Conservation (phyloP, 64 coral and sea anemone species). For the Hydrozoanthus tunicans region DNA sequence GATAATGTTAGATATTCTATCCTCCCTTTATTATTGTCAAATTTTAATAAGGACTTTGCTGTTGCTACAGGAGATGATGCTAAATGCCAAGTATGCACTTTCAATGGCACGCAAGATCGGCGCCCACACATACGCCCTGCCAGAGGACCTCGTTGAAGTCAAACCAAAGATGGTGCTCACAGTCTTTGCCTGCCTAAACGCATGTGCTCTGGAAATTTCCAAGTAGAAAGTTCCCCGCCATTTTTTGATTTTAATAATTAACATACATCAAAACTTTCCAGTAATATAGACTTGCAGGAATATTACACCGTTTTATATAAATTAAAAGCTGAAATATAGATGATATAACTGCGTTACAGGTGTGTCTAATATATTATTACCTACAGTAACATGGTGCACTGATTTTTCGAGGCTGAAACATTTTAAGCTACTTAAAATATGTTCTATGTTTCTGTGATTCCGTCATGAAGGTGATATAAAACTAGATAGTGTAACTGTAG, state of each 20-base stretch:
- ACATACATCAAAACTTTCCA: background rate
- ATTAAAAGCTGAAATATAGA: too few relatives aligned
- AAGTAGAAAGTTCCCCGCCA: background rate
- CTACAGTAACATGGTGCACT: too few relatives aligned
- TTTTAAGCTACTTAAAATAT: too few relatives aligned
- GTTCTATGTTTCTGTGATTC: too few relatives aligned
- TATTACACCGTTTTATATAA: too few relatives aligned
- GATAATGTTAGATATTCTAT: background rate
- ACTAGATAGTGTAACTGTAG: background rate
- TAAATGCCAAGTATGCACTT: constrained; percentile 93
- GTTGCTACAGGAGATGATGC: constrained; percentile 72
- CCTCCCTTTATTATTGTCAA: background rate
- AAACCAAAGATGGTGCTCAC: constrained; percentile 98
- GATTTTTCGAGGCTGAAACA: too few relatives aligned
- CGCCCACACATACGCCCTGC: constrained; percentile 89
- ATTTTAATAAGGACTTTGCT: background rate
- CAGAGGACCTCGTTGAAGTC: constrained; percentile 93
- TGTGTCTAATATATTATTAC: too few relatives aligned
- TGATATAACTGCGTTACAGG: too few relatives aligned
- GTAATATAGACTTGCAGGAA: too few relatives aligned
- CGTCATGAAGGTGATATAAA: background rate
- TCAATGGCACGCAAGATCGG: constrained; percentile 94
- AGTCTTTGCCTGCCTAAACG: constrained; percentile 92
- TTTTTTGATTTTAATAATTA: background rate
- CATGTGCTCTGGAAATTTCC: constrained; percentile 9